These are phyloP conservation scores for Mesocricetus auratus DNA, from an alignment of 2,113 vertebrate genomes.

Conservation along the genomic window DNA sequence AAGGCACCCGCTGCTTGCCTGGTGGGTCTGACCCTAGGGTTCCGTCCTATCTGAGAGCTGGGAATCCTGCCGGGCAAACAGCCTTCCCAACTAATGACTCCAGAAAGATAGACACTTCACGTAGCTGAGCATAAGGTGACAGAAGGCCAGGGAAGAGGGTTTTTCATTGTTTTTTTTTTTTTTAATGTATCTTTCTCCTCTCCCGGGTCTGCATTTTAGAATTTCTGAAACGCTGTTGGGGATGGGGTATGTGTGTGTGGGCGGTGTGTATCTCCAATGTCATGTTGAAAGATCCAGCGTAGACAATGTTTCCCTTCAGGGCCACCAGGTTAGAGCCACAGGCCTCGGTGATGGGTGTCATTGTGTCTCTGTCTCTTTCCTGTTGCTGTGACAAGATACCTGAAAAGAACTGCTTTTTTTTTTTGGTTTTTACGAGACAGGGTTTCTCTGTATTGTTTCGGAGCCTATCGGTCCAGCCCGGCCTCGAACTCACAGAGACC, in stretches of 20 bases:
- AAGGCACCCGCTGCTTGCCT: background rate
- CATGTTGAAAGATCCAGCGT: background rate
- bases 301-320: background rate
- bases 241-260: background rate
- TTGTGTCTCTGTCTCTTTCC: background rate
- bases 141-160: background rate
- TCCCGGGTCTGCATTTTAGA: background rate
- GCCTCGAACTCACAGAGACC: no score
- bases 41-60: background rate
- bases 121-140: background rate
- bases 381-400: background rate
- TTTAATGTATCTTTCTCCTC: background rate
- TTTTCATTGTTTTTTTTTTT: background rate
- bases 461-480: no score
- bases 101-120: background rate
- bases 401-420: no score
- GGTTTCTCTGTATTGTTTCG: no score
- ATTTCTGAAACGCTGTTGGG: slow-evolving; percentile 24
- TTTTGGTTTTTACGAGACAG: no score
- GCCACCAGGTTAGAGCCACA: background rate
- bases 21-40: background rate
- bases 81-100: background rate
- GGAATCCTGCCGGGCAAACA: background rate
- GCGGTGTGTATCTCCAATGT: background rate
- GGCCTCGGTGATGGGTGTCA: background rate